phyloP scores from a whole-genome alignment of 1,140 invertebrate genomes.

The Brachionus paranguensis region DNA sequence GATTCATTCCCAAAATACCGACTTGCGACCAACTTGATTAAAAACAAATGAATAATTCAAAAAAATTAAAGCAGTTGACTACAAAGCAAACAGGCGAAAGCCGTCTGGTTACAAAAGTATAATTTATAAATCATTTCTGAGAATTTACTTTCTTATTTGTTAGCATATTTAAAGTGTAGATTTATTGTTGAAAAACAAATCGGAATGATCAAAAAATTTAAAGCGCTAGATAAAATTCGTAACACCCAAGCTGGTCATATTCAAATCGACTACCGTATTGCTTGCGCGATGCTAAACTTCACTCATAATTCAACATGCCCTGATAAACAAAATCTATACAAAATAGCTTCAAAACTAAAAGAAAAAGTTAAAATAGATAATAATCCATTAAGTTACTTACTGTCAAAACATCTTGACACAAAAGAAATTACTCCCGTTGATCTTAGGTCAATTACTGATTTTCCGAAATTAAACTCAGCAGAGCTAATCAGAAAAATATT shows the following conservation, averaged over 20 bases:
- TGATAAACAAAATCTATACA: not conserved
- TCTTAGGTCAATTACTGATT: not conserved
- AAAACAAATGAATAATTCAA: conserved; percentile 11
- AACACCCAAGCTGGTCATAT: conserved; percentile 29
- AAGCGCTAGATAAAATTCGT: conserved; percentile 5
- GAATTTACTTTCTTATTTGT: not conserved
- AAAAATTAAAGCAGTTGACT: conserved; percentile 5
- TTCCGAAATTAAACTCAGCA: conserved; percentile 9
- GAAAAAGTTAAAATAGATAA: not conserved
- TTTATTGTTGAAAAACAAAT: conserved; percentile 17
- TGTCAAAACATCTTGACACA: conserved; percentile 14
- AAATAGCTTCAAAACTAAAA: conserved; percentile 5
- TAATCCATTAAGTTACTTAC: not conserved
- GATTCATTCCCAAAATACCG: not conserved
- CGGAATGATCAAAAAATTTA: not conserved
- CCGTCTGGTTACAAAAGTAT: not conserved
- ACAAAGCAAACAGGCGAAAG: not conserved
- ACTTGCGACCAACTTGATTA: conserved; percentile 23
- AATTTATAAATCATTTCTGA: not conserved
- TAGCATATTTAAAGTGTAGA: conserved; percentile 1
- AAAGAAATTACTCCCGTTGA: conserved; percentile 6
- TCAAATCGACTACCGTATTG: not conserved
- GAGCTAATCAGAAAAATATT: conserved; percentile 2
- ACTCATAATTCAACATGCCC: not conserved
- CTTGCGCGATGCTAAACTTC: conserved; percentile 11